phyloP scores from a whole-genome alignment of 2,113 vertebrate genomes.

The Chaetops frenatus region DNA sequence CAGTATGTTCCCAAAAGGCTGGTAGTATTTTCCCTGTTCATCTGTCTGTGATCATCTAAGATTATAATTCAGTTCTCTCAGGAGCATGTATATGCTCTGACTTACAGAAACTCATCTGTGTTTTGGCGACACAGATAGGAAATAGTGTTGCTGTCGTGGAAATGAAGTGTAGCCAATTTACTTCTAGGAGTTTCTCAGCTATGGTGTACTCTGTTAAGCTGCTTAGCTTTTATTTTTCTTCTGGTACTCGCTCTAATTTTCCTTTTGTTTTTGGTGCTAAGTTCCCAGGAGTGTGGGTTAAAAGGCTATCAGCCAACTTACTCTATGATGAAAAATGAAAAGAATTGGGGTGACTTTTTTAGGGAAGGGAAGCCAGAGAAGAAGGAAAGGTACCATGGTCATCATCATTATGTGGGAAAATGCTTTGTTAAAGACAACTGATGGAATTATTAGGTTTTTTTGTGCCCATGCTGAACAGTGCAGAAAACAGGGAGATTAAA shows the following conservation, averaged over 20 bases:
- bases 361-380: background rate
- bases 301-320: background rate
- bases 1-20: background rate
- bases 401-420: background rate
- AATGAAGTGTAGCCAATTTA: background rate
- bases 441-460: background rate
- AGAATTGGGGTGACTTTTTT: background rate
- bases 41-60: background rate
- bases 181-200: background rate
- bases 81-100: background rate
- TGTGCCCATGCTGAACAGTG: background rate
- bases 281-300: background rate
- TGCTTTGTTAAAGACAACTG: background rate
- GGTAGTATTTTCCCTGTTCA: background rate
- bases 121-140: background rate
- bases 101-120: background rate
- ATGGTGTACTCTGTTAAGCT: background rate
- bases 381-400: background rate
- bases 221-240: background rate
- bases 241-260: background rate
- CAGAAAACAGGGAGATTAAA: background rate
- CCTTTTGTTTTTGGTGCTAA: background rate
- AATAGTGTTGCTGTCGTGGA: background rate
- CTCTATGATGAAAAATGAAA: background rate
- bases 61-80: constrained; percentile 9